These are phyloP conservation scores for Schizotus pectinicornis DNA, from an alignment of 2,888 invertebrate species.

Conservation along the genomic window DNA sequence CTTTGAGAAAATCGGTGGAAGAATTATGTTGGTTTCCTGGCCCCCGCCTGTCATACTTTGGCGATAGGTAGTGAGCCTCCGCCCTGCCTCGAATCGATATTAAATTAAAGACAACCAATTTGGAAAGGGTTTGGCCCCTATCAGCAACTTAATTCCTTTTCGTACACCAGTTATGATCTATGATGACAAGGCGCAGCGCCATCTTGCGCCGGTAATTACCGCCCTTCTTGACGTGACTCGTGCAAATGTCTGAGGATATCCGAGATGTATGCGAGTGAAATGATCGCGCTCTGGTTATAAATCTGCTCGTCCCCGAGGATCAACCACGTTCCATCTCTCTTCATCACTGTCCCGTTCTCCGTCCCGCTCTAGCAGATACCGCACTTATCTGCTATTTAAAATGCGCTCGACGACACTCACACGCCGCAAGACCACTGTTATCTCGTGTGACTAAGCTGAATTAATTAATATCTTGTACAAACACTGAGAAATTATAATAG, in stretches of 20 bases:
- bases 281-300: constrained; percentile 51
- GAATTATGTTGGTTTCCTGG: too few species aligned
- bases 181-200: constrained; percentile 46
- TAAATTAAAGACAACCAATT: constrained; percentile 49
- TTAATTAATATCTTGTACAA: constrained; percentile 14
- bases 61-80: too few species aligned
- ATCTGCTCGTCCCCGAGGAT: constrained; percentile 48
- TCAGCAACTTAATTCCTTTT: constrained; percentile 42
- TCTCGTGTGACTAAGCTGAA: constrained; percentile 15
- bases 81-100: constrained; percentile 31
- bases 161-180: constrained; percentile 47
- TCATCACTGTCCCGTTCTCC: constrained; percentile 49
- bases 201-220: constrained; percentile 50
- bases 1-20: too few species aligned
- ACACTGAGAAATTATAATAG: not conserved
- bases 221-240: constrained; percentile 48
- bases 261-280: constrained; percentile 47
- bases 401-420: constrained; percentile 23
- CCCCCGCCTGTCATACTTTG: too few species aligned
- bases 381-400: constrained; percentile 29
- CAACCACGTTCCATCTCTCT: constrained; percentile 54
- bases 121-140: constrained; percentile 45
- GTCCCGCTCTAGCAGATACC: constrained; percentile 30
- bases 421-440: constrained; percentile 18
- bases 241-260: constrained; percentile 46